phyloP scores from a whole-genome alignment of 1,140 invertebrate species.

The Cheumatopsyche charites region DNA sequence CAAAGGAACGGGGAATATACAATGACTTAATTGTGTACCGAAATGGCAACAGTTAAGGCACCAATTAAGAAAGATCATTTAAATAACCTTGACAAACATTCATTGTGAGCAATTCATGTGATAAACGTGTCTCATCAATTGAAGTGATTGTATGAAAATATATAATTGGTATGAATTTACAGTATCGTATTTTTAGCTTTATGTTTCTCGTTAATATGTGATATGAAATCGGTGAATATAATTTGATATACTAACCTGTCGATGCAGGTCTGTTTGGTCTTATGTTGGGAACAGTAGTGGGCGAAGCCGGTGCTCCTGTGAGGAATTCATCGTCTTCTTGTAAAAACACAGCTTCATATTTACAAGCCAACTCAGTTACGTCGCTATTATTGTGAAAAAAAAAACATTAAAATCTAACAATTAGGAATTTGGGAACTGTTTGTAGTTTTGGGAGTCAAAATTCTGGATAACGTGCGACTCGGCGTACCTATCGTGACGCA shows the following conservation, averaged over 20 bases:
- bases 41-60: background rate
- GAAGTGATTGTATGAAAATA: too few relatives aligned
- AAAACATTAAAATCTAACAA: too few relatives aligned
- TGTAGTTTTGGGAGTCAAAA: background rate
- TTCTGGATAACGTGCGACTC: background rate
- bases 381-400: conserved; percentile 54
- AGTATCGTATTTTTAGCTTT: too few relatives aligned
- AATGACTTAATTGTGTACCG: too few relatives aligned
- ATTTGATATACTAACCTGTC: conserved; percentile 60
- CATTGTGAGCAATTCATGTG: background rate
- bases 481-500: too few relatives aligned
- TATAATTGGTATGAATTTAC: too few relatives aligned
- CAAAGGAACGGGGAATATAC: background rate
- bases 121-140: too few relatives aligned
- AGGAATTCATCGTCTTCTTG: conserved; percentile 66
- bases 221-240: conserved; percentile 19
- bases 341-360: conserved; percentile 63
- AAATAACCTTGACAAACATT: background rate
- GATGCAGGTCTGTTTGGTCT: conserved; percentile 70
- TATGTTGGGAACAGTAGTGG: conserved; percentile 68
- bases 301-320: conserved; percentile 62
- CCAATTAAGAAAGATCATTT: background rate
- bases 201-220: conserved; percentile 1
- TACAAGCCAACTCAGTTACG: conserved; percentile 65
- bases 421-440: too few relatives aligned